These are phyloP conservation scores for Chelonus formosanus DNA, from an alignment of 2,888 invertebrate genomes.

Conservation along the genomic window DNA sequence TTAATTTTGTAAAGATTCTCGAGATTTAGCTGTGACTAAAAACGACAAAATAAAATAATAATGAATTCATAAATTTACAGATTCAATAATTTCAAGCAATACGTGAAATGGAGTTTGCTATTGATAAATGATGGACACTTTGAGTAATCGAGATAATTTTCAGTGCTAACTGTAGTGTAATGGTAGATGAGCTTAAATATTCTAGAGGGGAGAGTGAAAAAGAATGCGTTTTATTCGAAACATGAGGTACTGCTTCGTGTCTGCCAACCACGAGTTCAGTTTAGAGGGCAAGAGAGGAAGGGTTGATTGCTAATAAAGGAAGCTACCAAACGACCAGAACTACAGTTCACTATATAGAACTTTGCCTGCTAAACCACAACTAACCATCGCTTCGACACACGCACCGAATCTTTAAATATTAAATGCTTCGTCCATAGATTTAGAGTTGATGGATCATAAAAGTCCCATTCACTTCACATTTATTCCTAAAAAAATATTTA, in stretches of 20 bases:
- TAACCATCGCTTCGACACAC: slow-evolving; percentile 59
- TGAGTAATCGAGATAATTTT: no score
- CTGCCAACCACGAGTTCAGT: background rate
- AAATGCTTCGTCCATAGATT: slow-evolving; percentile 53
- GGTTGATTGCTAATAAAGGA: slow-evolving; percentile 50
- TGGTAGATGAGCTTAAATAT: no score
- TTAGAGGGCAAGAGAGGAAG: slow-evolving; percentile 16
- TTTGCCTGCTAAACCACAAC: slow-evolving; percentile 54
- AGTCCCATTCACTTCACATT: slow-evolving; percentile 33
- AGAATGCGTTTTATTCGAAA: background rate
- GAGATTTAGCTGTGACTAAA: no score
- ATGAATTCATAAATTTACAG: no score
- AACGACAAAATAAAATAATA: no score
- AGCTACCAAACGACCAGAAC: slow-evolving; percentile 33
- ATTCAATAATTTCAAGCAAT: no score
- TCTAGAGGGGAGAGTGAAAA: background rate
- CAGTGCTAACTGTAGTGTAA: no score
- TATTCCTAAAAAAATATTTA: slow-evolving; percentile 24
- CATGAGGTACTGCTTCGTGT: no score
- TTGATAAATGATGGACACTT: no score
- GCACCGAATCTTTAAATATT: slow-evolving; percentile 62
- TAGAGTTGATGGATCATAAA: slow-evolving; percentile 51
- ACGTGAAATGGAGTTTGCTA: no score
- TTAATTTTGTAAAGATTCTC: no score
- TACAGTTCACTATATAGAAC: slow-evolving; percentile 27